phyloP scores from a whole-genome alignment of 1,140 invertebrate species.

The Orchestia grillus region DNA sequence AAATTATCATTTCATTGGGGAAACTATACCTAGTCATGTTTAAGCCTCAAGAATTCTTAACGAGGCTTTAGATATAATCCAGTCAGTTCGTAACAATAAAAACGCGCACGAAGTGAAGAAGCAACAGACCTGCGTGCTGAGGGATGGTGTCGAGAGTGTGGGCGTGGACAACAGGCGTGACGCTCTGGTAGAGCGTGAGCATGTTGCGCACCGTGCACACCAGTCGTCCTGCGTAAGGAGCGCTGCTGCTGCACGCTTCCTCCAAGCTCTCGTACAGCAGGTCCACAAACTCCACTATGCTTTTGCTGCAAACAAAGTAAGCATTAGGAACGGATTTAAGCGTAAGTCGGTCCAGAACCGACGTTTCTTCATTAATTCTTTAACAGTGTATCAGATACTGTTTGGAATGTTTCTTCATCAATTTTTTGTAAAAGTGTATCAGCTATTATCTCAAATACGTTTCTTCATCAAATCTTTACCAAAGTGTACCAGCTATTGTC shows the following conservation, averaged over 20 bases:
- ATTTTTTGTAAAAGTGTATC: too few relatives aligned
- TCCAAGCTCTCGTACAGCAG: slow-evolving; percentile 81
- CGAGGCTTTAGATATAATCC: too few relatives aligned
- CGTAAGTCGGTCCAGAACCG: neutral
- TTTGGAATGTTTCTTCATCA: neutral
- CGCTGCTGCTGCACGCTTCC: slow-evolving; percentile 77
- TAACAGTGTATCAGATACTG: too few relatives aligned
- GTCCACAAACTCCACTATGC: slow-evolving; percentile 76
- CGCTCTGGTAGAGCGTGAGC: slow-evolving; percentile 82
- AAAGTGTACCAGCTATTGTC: neutral
- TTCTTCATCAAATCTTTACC: neutral
- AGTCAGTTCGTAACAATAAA: too few relatives aligned
- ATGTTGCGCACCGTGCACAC: slow-evolving; percentile 82
- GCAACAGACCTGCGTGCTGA: slow-evolving; percentile 63
- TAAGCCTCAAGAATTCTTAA: too few relatives aligned
- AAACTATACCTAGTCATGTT: too few relatives aligned
- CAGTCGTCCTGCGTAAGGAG: slow-evolving; percentile 76
- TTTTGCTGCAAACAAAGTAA: slow-evolving; percentile 72
- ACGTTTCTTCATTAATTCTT: too few relatives aligned
- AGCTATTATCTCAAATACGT: neutral
- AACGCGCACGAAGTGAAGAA: neutral
- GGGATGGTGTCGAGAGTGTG: slow-evolving; percentile 64
- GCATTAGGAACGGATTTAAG: neutral
- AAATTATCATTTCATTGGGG: too few relatives aligned
- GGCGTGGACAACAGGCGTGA: slow-evolving; percentile 83